Evolutionary conservation across 2,888 invertebrate species (phyloP), one percentile per base, ranked within the genome.

Genomic region (Cancer borealis): DNA sequence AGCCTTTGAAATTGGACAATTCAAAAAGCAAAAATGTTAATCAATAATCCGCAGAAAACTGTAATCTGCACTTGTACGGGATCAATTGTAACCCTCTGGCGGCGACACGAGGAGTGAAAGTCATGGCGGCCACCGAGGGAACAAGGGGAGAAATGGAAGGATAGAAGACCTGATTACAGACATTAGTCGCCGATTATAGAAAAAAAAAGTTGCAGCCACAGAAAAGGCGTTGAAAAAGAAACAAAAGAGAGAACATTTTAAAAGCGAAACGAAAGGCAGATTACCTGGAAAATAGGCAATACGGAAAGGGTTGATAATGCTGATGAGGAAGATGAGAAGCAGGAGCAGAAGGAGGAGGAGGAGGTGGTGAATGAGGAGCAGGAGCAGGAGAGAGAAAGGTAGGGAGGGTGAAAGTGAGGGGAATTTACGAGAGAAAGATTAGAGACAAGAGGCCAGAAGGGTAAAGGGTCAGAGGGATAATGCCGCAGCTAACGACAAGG

Each of bases 361-460:
- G 84, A 79, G 10, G 79, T 30, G 79, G 26, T 21, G 30, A 39
- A 14, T 14, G 21, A 21, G 66, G 66, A 21, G 12, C 12, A 21
- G 66, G 66, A 21, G 12, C 12, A 66, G 66, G 66, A 14, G 8
- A 14, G 54, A 73, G 73, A 73, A 73, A 73, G 26, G 92, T 12
- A 54, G 88, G 30, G 66, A 88, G 54, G 92, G 66, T 14, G 89
- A 45, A 54, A 39, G 84, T 14, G 21, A 88, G 54, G 88, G 92
- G 47, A 88, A 54, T 39, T 21, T 49, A 45, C 54, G 88, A 84
- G 84, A 84, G 39, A 14, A 39, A 39, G 84, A 84, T 26, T 84
- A 84, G 84, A n/a, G 84, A 39, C 84, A 30, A 79, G 8, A 39
- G 26, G 39, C 14, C 84, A 84, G 84, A 84, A 84, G 39, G 73